A percentile compares a stretch with the other conserved stretches of the same genome.
phyloP scores from a whole-genome alignment of 2,888 invertebrate species.

The Eledona agricola region DNA sequence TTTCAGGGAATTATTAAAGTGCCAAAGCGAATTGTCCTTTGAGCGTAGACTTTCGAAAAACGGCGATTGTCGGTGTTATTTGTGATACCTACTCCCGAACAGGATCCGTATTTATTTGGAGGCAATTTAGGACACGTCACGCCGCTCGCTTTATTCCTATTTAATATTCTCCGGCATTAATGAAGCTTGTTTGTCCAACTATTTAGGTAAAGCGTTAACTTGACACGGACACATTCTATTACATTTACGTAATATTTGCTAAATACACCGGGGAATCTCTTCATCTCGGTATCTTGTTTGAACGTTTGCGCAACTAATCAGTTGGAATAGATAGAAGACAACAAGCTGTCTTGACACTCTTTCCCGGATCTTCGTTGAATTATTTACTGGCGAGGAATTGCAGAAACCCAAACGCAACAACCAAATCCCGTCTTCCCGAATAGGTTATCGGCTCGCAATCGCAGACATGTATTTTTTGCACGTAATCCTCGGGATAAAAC shows the following conservation, averaged over 20 bases:
- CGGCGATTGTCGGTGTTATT: no score
- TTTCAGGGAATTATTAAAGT: constrained; percentile 36
- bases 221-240: constrained; percentile 20
- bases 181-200: constrained; percentile 28
- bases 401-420: constrained; percentile 16
- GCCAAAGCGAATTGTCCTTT: constrained; percentile 32
- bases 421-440: constrained; percentile 13
- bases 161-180: constrained; percentile 14
- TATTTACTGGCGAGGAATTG: not conserved
- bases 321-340: no score
- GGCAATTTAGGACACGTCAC: no score
- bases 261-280: constrained; percentile 15
- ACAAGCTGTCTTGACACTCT: no score
- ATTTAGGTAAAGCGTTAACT: constrained; percentile 23
- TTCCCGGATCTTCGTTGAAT: not conserved
- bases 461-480: constrained; percentile 36
- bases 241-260: constrained; percentile 31
- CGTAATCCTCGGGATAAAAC: constrained; percentile 37
- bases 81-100: no score
- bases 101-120: no score
- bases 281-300: constrained; percentile 12
- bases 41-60: constrained; percentile 4
- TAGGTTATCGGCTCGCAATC: constrained; percentile 28
- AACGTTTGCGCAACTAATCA: constrained; percentile 21
- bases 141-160: constrained; percentile 14